Conservation (phyloP, 2,797 vertebrate species). For the Acipenser oxyrinchus region DNA sequence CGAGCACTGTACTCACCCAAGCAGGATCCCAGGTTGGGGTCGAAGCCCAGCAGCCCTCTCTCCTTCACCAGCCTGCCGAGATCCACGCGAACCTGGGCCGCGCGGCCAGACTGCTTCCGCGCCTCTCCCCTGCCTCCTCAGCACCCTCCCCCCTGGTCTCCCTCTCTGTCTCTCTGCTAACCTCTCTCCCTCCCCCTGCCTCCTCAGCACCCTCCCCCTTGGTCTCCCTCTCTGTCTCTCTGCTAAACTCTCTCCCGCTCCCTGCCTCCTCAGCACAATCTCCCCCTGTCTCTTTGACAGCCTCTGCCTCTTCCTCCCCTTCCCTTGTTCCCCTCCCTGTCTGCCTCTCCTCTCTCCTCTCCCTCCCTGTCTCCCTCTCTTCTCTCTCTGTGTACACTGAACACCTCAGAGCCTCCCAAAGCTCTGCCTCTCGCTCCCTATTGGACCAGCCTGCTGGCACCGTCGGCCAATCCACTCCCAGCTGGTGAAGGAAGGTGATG, state of each 20-base stretch:
- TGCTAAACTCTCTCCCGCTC: conserved; percentile 20
- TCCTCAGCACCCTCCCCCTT: too few species aligned
- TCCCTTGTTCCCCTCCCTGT: conserved; percentile 35
- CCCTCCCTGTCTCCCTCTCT: conserved; percentile 29
- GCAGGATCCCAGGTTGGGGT: conserved; percentile 75
- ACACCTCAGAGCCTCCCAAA: conserved; percentile 52
- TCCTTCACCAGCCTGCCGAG: conserved; percentile 59
- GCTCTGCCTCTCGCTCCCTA: conserved; percentile 41
- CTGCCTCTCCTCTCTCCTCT: conserved; percentile 30
- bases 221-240: too few species aligned
- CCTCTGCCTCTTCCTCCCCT: conserved; percentile 35
- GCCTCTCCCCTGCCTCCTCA: neutral
- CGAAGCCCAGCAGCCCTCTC: conserved; percentile 68
- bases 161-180: too few species aligned
- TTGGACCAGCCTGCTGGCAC: conserved; percentile 29
- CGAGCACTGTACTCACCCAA: conserved; percentile 58
- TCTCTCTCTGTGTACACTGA: conserved; percentile 50
- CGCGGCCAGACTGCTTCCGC: neutral
- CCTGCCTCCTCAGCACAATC: conserved; percentile 62
- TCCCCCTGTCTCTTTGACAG: conserved; percentile 43
- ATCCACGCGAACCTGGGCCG: conserved; percentile 33
- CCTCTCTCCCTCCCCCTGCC: too few species aligned
- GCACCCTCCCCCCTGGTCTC: neutral
- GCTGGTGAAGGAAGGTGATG: conserved; percentile 53
- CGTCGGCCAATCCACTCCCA: conserved; percentile 71